These are phyloP conservation scores for Ailurus styani DNA, from an alignment of 2,113 vertebrate genomes.

Conservation along the genomic window DNA sequence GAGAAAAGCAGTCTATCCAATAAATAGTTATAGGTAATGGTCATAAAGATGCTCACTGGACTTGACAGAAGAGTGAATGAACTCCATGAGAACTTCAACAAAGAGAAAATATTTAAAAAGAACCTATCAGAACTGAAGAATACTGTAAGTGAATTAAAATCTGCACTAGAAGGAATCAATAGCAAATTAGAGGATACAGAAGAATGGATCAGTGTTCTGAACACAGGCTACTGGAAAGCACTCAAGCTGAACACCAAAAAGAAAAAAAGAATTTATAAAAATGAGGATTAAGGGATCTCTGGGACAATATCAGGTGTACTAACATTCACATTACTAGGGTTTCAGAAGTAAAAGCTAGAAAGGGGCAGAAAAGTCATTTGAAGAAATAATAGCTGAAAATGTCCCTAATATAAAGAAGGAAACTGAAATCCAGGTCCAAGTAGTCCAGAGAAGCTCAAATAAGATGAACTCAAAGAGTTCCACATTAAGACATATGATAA, in stretches of 20 bases:
- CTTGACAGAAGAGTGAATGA: neutral
- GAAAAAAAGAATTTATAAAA: neutral
- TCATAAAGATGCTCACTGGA: neutral
- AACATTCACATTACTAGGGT: neutral
- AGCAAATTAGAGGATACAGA: neutral
- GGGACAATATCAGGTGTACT: neutral
- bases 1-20: neutral
- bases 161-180: neutral
- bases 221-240: neutral
- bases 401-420: neutral
- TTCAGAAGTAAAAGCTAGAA: neutral
- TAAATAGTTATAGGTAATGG: neutral
- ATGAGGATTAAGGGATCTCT: neutral
- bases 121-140: neutral
- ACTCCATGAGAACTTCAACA: neutral
- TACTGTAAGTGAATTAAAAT: neutral
- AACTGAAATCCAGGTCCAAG: neutral
- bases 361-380: neutral
- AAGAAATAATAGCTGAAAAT: neutral
- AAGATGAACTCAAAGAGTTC: neutral
- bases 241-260: neutral
- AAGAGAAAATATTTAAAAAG: neutral
- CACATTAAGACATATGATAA: neutral
- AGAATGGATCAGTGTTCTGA: neutral
- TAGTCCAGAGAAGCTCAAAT: neutral